Conservation (phyloP, 2,797 vertebrate genomes). For the Agapornis canus region DNA sequence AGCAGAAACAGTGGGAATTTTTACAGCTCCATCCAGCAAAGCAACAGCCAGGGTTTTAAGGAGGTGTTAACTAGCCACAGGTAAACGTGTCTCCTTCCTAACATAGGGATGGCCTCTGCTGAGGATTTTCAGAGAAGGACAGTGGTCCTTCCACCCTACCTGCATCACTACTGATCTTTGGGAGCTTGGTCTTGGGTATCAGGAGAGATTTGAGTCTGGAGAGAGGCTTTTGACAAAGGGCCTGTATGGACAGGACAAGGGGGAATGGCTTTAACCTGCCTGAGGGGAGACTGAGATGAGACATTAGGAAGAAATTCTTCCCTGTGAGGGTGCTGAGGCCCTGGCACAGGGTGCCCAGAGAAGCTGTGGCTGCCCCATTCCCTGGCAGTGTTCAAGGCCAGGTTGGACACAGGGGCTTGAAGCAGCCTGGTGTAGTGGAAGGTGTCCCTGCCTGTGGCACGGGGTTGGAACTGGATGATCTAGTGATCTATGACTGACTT, state of each 20-base stretch:
- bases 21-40: not conserved
- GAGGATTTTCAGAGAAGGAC: not conserved
- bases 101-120: not conserved
- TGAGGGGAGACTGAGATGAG: not conserved
- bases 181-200: not conserved
- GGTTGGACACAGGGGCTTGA: not conserved
- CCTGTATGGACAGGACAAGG: not conserved
- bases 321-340: not conserved
- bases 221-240: not conserved
- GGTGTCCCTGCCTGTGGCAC: not conserved
- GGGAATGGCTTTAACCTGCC: not conserved
- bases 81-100: not conserved
- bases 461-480: not conserved
- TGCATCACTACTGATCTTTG: accelerated
- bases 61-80: not conserved
- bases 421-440: accelerated
- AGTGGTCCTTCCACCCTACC: not conserved
- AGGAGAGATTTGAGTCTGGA: not conserved
- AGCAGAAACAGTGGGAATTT: not conserved
- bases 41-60: not conserved
- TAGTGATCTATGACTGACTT: not conserved
- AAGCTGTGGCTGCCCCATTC: not conserved
- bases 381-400: not conserved
- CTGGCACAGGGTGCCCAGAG: not conserved
- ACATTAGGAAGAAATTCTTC: not conserved